These are phyloP conservation scores for Sebastes diaconus DNA, from an alignment of 2,797 vertebrate species.

Conservation along the genomic window DNA sequence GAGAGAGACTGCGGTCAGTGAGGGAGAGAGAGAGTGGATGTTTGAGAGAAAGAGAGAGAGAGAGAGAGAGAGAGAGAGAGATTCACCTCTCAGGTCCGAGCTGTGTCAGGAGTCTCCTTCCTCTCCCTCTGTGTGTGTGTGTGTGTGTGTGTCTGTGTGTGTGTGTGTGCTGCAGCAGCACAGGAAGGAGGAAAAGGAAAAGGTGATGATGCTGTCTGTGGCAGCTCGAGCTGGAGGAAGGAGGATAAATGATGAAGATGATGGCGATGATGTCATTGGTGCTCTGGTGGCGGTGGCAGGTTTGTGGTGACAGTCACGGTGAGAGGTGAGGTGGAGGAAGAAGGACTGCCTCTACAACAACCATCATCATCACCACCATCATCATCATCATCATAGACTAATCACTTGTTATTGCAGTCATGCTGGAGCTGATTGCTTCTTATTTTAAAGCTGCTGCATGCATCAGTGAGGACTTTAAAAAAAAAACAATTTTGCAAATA, in stretches of 20 bases:
- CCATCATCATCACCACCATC: not conserved
- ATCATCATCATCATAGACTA: not conserved
- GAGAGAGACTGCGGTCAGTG: constrained; percentile 65
- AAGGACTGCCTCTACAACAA: not conserved
- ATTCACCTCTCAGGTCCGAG: constrained; percentile 57
- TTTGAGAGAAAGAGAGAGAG: not conserved
- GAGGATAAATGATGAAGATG: constrained; percentile 47
- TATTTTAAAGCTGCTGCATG: not conserved
- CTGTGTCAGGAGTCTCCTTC: constrained; percentile 54
- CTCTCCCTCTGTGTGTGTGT: not conserved
- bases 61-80: constrained; percentile 20
- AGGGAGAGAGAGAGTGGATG: constrained; percentile 11
- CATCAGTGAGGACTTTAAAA: not conserved
- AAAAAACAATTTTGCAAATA: not conserved
- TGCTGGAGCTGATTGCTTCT: not conserved
- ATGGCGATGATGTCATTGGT: constrained; percentile 68
- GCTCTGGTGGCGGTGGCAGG: constrained; percentile 27
- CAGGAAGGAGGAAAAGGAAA: constrained; percentile 10
- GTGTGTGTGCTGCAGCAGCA: constrained; percentile 9
- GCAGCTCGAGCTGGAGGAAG: constrained; percentile 41
- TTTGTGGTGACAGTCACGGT: constrained; percentile 30
- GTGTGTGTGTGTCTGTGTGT: not conserved
- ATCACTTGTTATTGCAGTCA: constrained; percentile 12
- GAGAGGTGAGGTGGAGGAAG: constrained; percentile 32
- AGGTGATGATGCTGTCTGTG: constrained; percentile 46